Evolutionary conservation across 1,140 invertebrate species (phyloP).

Genomic region (Aphis craccivora): DNA sequence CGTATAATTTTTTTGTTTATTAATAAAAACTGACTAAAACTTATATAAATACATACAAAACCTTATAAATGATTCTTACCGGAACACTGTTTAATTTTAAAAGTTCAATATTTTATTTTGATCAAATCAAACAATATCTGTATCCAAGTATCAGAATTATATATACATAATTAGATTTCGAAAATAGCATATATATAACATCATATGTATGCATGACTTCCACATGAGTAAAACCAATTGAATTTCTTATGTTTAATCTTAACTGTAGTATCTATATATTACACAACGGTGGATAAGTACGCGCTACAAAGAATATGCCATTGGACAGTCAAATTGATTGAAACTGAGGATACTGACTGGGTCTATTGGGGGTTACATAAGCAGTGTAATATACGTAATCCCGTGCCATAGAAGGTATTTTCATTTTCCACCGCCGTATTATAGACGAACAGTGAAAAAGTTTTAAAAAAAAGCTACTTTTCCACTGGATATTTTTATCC

Average conservation of each 20-base stretch:
- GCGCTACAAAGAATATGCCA: background rate
- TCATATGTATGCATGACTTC: background rate
- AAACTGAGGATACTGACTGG: background rate
- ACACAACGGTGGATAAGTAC: background rate
- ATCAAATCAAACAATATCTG: background rate
- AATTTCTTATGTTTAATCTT: background rate
- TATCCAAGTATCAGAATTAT: background rate
- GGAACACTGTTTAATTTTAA: background rate
- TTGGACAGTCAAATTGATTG: conserved; percentile 1
- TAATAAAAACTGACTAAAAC: background rate
- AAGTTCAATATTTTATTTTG: background rate
- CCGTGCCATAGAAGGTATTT: background rate
- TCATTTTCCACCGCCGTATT: background rate
- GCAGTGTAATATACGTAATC: conserved; percentile 8
- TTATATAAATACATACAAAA: background rate
- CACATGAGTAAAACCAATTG: background rate
- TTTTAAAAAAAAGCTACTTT: conserved; percentile 47
- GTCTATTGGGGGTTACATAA: background rate
- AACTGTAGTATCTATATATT: background rate
- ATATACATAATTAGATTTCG: background rate
- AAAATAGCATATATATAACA: background rate
- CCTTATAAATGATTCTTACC: background rate
- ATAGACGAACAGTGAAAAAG: conserved; percentile 12
- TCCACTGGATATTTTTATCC: conserved; percentile 41
- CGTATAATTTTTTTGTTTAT: background rate